Base-by-base conservation (phyloP, 2,888 invertebrate genomes). In the Trachelus tabidus region DNA sequence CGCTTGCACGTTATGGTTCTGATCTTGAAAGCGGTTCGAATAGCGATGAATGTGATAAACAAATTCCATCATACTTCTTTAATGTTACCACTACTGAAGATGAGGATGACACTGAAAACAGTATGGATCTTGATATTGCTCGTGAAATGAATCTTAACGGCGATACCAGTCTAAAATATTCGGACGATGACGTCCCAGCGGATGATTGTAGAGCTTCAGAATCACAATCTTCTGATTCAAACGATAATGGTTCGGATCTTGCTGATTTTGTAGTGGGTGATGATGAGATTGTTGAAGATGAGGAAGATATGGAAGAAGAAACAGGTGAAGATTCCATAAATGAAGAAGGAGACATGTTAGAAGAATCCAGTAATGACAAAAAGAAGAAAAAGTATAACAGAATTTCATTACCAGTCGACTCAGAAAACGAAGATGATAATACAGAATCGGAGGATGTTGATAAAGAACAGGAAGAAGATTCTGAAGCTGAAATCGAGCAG, bases 131-230 rank as follows among this genome's bases (percentile, higher is more conserved):
- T 0, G 90, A 90, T 80, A 75, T 90, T 9, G 84, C 81, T 1
- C 85, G 68, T 11, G 90, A 90, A 73, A 85, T 89, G 68, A 90
- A 90, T 82, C 81, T 90, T 11, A 77, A 81, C 37, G 90, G 90
- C 4, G 79, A 82, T 9, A 76, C 74, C 23, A 11, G n/a, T 12
- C 4, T 68, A 0, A 78, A 83, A 9, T 87, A 86, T 79, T 85
- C 87, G 1, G 90, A 90, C 77, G 89, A 90, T 71, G 82, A 89
- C 76, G 84, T 89, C 1, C 82, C 84, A 37, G 89, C 83, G 4
- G 90, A 90, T 79, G 88, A 87, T 12, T 90, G 90, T 69, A 81
- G 86, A 79, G 85, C 77, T 15, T 90, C 90, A 4, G 90, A 90
- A 82, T 82, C 85, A 0, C 90, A 90, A 79, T 83, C 73, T 4